These are phyloP conservation scores for Netelia virgata DNA, from an alignment of 2,888 invertebrate species.

Conservation along the genomic window DNA sequence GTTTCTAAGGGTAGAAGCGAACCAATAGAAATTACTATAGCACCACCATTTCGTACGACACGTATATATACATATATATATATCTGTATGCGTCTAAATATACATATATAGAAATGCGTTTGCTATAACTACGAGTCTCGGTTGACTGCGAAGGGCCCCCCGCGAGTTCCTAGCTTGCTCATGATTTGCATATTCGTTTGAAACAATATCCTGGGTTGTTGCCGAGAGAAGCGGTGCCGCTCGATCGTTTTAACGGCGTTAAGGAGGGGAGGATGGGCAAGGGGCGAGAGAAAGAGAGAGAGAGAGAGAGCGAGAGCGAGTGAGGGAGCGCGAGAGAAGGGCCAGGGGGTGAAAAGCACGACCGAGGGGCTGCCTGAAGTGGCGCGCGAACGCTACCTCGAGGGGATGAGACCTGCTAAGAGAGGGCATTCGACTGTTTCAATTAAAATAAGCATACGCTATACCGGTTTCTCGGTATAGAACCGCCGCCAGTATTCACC, in stretches of 20 bases:
- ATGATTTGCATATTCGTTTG: conserved; percentile 85
- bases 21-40: conserved; percentile 81
- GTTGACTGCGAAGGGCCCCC: conserved; percentile 50
- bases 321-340: conserved; percentile 20
- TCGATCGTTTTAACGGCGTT: conserved; percentile 78
- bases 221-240: conserved; percentile 69
- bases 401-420: conserved; percentile 62
- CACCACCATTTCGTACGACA: conserved; percentile 37
- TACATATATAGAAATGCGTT: conserved; percentile 8
- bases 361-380: conserved; percentile 67
- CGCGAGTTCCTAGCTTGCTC: conserved; percentile 72
- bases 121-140: conserved; percentile 52
- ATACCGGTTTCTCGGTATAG: conserved; percentile 57
- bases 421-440: conserved; percentile 79
- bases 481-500: conserved; percentile 48
- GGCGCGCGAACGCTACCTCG: conserved; percentile 46
- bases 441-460: conserved; percentile 83
- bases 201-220: conserved; percentile 83
- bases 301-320: conserved; percentile 28
- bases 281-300: conserved; percentile 48
- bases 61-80: conserved; percentile 1
- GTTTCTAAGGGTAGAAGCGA: conserved; percentile 58
- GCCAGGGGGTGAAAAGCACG: conserved; percentile 61
- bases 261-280: conserved; percentile 22
- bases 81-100: conserved; percentile 9